These are phyloP conservation scores for Meloe dianella DNA, from an alignment of 2,888 invertebrate genomes.

Conservation along the genomic window DNA sequence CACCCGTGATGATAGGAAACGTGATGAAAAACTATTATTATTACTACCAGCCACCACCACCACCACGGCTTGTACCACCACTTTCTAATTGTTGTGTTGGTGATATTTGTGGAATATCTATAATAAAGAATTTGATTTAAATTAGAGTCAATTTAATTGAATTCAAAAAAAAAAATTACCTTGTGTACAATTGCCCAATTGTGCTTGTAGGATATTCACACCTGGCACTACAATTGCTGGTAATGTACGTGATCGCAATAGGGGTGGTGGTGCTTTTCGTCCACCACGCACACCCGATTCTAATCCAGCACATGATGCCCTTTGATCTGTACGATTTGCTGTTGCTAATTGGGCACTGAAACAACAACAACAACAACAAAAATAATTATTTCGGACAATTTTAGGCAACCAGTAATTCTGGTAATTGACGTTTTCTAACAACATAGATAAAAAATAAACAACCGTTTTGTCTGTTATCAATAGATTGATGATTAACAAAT, in stretches of 20 bases:
- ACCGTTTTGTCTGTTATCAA: too few relatives aligned
- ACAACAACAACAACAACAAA: slow-evolving; percentile 27
- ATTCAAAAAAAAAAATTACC: too few relatives aligned
- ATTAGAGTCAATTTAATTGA: too few relatives aligned
- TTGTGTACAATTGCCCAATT: slow-evolving; percentile 74
- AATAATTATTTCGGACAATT: not conserved
- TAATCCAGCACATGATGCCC: slow-evolving; percentile 63
- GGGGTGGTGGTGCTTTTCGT: slow-evolving; percentile 65
- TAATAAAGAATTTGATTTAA: not conserved
- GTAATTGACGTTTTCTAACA: not conserved
- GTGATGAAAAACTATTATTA: slow-evolving; percentile 42
- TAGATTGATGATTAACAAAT: too few relatives aligned
- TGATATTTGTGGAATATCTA: slow-evolving; percentile 18
- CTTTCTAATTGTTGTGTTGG: slow-evolving; percentile 7
- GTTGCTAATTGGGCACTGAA: slow-evolving; percentile 53
- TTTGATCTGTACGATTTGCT: slow-evolving; percentile 61
- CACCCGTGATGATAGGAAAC: slow-evolving; percentile 50
- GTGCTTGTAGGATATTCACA: slow-evolving; percentile 80
- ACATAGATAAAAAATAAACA: too few relatives aligned
- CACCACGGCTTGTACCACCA: slow-evolving; percentile 17
- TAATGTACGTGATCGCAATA: slow-evolving; percentile 82
- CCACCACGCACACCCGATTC: slow-evolving; percentile 61
- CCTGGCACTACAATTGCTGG: slow-evolving; percentile 89
- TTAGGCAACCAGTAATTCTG: not conserved
- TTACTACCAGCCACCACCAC: too few relatives aligned